These are phyloP conservation scores for Odontothrips loti DNA, from an alignment of 2,888 invertebrate genomes.

Conservation along the genomic window DNA sequence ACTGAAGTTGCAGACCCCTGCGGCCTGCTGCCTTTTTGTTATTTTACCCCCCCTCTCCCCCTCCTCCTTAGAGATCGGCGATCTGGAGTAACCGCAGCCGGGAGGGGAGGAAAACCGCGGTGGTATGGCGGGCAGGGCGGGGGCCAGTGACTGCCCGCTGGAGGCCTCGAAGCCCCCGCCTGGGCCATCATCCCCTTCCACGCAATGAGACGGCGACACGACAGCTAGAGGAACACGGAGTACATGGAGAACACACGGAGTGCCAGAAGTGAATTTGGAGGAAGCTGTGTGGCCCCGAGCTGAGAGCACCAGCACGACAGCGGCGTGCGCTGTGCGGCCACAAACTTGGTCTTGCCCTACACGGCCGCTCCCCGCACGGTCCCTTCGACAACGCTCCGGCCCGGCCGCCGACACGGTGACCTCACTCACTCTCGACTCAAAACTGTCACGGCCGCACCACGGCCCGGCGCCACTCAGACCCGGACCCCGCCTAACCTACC, in stretches of 20 bases:
- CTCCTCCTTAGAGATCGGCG: too few species aligned
- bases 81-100: too few species aligned
- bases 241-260: neutral
- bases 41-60: too few species aligned
- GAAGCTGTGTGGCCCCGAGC: conserved; percentile 22
- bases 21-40: too few species aligned
- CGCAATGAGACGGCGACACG: too few species aligned
- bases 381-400: neutral
- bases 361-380: neutral
- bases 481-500: too few species aligned
- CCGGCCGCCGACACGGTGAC: neutral
- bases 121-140: neutral
- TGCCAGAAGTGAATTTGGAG: conserved; percentile 20
- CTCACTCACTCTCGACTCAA: too few species aligned
- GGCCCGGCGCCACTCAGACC: too few species aligned
- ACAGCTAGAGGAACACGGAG: neutral
- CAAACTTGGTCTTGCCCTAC: neutral
- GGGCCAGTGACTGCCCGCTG: neutral
- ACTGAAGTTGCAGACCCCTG: too few species aligned
- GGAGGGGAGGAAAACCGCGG: neutral
- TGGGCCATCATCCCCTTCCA: too few species aligned
- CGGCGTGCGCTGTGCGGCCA: conserved; percentile 10
- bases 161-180: too few species aligned
- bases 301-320: conserved; percentile 6
- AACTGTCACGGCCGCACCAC: too few species aligned